Percentiles rank a stretch among this genome's conserved stretches.
Evolutionary conservation across 2,797 vertebrate species (phyloP).

Genomic region (Anas bahamensis): DNA sequence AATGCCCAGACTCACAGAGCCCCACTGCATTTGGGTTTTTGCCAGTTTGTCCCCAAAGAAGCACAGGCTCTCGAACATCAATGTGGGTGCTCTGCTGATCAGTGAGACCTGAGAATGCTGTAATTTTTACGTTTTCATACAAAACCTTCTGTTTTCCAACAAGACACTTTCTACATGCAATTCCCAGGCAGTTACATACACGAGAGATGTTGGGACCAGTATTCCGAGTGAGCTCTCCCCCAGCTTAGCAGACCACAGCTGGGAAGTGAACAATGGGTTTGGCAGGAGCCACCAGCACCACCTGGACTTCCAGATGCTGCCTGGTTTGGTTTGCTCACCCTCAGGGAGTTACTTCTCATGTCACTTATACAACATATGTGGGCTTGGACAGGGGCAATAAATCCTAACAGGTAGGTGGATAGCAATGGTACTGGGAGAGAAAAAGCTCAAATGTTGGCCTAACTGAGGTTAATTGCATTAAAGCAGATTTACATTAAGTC

Average conservation of each 20-base stretch:
- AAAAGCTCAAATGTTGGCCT: not conserved
- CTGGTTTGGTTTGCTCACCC: not conserved
- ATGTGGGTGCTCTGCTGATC: rapidly evolving
- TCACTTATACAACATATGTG: not conserved
- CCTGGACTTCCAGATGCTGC: not conserved
- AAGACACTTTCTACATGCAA: not conserved
- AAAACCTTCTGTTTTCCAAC: not conserved
- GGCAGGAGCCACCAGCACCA: not conserved
- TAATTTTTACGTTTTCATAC: not conserved
- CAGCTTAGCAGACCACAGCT: not conserved
- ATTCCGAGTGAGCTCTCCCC: not conserved
- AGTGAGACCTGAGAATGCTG: not conserved
- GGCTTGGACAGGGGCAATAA: not conserved
- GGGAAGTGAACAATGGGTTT: not conserved
- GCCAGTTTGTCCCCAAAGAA: not conserved
- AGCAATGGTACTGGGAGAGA: not conserved
- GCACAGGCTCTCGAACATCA: not conserved
- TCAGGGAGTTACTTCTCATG: not conserved
- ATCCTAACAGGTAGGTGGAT: not conserved
- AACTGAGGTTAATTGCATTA: not conserved
- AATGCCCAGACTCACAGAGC: not conserved
- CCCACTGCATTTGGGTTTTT: not conserved
- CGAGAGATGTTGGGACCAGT: not conserved
- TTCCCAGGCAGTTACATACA: not conserved
- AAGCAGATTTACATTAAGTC: not conserved